phyloP scores from a whole-genome alignment of 2,113 vertebrate species.

The Lampris megalopsis region DNA sequence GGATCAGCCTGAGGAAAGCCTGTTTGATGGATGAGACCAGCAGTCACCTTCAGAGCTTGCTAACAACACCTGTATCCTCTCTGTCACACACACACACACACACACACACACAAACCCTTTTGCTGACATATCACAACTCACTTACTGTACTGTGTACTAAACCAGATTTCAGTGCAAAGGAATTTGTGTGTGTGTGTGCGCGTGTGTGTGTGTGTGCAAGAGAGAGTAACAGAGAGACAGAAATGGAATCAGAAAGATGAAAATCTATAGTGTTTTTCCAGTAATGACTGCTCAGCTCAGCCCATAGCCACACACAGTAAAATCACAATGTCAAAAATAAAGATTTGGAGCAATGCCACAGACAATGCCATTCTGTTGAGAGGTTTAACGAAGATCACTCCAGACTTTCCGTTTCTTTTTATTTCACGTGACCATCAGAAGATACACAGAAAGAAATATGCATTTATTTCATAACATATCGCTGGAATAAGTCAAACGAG shows the following conservation, averaged over 20 bases:
- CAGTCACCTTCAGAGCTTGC: constrained; percentile 97
- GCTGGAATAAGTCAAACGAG: too few relatives aligned
- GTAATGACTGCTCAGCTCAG: constrained; percentile 20
- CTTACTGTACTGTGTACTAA: constrained; percentile 49
- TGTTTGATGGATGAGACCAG: constrained; percentile 96
- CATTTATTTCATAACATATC: too few relatives aligned
- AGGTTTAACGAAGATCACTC: too few relatives aligned
- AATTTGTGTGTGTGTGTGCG: constrained; percentile 47
- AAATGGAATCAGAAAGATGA: constrained; percentile 33
- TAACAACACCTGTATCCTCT: constrained; percentile 97
- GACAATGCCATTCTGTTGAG: not conserved
- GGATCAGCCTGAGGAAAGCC: constrained; percentile 96
- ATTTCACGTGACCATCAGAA: too few relatives aligned
- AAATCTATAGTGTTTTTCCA: constrained; percentile 48
- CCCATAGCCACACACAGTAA: constrained; percentile 10
- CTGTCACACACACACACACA: constrained; percentile 86
- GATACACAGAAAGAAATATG: too few relatives aligned
- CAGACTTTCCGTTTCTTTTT: too few relatives aligned
- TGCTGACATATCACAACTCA: constrained; percentile 92
- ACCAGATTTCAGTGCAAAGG: not conserved
- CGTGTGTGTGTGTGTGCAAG: not conserved
- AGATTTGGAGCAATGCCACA: too few relatives aligned
- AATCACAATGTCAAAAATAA: not conserved
- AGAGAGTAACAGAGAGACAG: constrained; percentile 15
- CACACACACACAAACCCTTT: constrained; percentile 86